A percentile compares a stretch with the other conserved stretches of the same genome.
These are phyloP conservation scores for Trypoxylon attenuatum DNA, from an alignment of 2,888 invertebrate genomes.

Conservation along the genomic window DNA sequence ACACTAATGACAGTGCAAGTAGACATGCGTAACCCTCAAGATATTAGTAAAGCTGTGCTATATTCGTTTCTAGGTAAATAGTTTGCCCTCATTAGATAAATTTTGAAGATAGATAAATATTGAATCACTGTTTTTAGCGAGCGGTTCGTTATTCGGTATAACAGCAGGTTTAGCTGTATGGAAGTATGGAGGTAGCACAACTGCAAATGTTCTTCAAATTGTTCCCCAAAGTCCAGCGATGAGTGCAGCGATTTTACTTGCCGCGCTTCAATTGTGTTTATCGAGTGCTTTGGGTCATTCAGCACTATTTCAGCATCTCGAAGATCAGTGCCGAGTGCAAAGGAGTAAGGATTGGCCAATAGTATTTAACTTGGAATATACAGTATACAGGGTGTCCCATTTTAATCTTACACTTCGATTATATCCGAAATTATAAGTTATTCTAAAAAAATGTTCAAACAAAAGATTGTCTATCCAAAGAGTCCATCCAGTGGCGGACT, in stretches of 20 bases:
- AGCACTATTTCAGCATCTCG: slow-evolving; percentile 88
- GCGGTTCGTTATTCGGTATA: slow-evolving; percentile 80
- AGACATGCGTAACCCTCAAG: slow-evolving; percentile 88
- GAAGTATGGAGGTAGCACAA: slow-evolving; percentile 80
- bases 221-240: slow-evolving; percentile 81
- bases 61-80: slow-evolving; percentile 80
- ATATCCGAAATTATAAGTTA: too few relatives aligned
- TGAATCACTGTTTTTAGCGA: slow-evolving; percentile 70
- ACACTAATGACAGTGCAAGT: slow-evolving; percentile 92
- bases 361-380: neutral
- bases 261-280: slow-evolving; percentile 85
- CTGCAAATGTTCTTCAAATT: slow-evolving; percentile 81
- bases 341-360: slow-evolving; percentile 77
- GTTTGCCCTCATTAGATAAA: neutral
- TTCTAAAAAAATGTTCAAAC: too few relatives aligned
- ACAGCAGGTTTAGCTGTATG: slow-evolving; percentile 80
- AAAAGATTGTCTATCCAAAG: too few relatives aligned
- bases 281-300: slow-evolving; percentile 87
- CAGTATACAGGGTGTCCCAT: neutral
- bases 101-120: neutral
- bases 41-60: slow-evolving; percentile 84
- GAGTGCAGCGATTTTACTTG: slow-evolving; percentile 82
- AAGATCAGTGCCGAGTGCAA: slow-evolving; percentile 84
- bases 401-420: neutral
- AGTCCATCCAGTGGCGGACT: too few relatives aligned